Percentiles rank a stretch among this genome's conserved stretches.
Conservation (phyloP, 23 tunicate species). For the Botrylloides violaceus region DNA sequence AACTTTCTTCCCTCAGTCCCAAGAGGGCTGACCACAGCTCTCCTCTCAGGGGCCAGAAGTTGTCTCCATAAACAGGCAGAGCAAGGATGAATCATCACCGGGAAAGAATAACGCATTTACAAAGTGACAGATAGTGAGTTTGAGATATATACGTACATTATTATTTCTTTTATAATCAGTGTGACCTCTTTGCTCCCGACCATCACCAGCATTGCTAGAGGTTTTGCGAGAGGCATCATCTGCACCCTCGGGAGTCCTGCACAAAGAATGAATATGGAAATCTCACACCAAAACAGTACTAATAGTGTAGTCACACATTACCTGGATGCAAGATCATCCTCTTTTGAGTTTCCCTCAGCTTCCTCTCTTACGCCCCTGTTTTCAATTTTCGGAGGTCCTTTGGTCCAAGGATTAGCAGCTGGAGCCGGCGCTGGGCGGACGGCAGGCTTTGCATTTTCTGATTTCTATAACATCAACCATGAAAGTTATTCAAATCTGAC, state of each 20-base stretch:
- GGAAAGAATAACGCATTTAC: background rate
- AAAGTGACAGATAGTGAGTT: too few relatives aligned
- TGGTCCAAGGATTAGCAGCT: constrained; percentile 24
- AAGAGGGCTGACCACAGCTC: background rate
- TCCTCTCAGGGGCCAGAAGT: background rate
- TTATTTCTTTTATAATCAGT: background rate
- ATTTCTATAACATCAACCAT: too few relatives aligned
- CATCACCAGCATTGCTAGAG: constrained; percentile 45
- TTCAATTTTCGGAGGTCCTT: constrained; percentile 29
- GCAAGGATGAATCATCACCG: background rate
- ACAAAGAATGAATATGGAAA: background rate
- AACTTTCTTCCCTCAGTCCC: background rate
- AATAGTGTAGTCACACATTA: too few relatives aligned
- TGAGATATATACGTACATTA: background rate
- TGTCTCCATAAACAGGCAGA: background rate
- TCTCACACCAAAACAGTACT: background rate
- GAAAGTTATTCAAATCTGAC: too few relatives aligned
- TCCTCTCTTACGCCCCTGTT: constrained; percentile 43
- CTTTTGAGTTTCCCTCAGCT: constrained; percentile 59
- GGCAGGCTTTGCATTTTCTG: background rate
- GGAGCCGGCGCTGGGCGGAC: constrained; percentile 18
- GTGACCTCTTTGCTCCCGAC: constrained; percentile 36
- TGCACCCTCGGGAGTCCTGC: constrained; percentile 76
- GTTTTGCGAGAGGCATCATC: constrained; percentile 18
- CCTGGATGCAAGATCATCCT: constrained; percentile 53